Conservation (phyloP, 2,113 vertebrate genomes). For the Anoplopoma fimbria region DNA sequence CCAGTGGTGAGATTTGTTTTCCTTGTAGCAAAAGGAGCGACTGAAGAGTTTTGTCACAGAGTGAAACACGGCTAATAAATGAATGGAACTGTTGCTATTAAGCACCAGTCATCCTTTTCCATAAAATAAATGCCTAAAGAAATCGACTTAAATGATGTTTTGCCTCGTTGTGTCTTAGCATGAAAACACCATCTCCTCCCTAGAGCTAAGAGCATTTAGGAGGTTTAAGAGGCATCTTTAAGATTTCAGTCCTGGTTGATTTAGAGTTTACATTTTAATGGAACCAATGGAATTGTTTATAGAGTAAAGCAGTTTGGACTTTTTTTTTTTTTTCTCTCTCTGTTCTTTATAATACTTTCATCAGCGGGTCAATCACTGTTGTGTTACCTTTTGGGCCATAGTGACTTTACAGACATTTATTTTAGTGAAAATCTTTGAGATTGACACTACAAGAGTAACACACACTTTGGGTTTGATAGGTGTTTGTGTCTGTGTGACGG, state of each 20-base stretch:
- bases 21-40: constrained; percentile 22
- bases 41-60: constrained; percentile 19
- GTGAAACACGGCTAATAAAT: constrained; percentile 39
- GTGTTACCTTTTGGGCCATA: not conserved
- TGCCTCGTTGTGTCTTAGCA: not conserved
- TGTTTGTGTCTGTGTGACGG: constrained; percentile 25
- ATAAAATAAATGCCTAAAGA: constrained; percentile 31
- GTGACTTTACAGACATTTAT: not conserved
- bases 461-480: not conserved
- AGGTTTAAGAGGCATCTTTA: not conserved
- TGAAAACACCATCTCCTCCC: not conserved
- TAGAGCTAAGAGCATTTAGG: constrained; percentile 9
- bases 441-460: constrained; percentile 1
- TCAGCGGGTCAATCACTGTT: not conserved
- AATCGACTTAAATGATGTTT: constrained; percentile 5
- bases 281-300: too few relatives aligned
- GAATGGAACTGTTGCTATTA: constrained; percentile 46
- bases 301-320: too few relatives aligned
- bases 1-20: constrained; percentile 58
- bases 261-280: too few relatives aligned
- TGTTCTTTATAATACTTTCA: too few relatives aligned
- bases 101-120: constrained; percentile 17
- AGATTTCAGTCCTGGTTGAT: not conserved
- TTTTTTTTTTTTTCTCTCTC: too few relatives aligned
- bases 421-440: not conserved